Evolutionary conservation across 1,140 invertebrate species (phyloP), one percentile per base, ranked within the genome.

Genomic region (Listronotus bonariensis): DNA sequence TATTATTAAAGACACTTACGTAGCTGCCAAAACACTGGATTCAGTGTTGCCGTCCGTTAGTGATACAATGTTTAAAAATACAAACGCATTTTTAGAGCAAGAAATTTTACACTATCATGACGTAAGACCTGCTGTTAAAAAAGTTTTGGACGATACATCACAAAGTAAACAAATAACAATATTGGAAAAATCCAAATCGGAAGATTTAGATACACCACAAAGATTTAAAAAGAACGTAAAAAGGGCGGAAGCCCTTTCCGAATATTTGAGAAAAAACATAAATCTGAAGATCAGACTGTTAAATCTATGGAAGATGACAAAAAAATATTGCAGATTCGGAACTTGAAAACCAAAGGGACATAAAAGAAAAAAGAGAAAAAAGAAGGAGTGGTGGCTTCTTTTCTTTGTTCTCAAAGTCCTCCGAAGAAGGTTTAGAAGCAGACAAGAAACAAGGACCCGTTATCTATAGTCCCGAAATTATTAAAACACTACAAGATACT

Each of bases 401-500:
- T 11, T 41, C 54, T 6, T 15, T 65, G 15, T 65, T 65, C 26
- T 58, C 54, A 8, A 65, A 63, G 59, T 64, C 67, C 10, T 67
- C 65, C 18, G 66, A 65, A 32, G 70, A 61, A 14, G 43, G 17
- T 20, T 15, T 7, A 26, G 53, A 63, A 6, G 12, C 8, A 9
- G 45, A 53, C 56, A 46, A 40, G 54, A 11, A 58, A 61, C 10
- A 43, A 36, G 31, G 20, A 49, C 45, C 54, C 2, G 8, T 49
- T 6, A 26, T 12, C n/a, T 59, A 66, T 26, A 66, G 56, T 48
- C 26, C 53, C 41, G 59, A 73, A 64, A 32, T 51, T n/a, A 26
- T 71, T 8, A 68, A 68, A 38, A 51, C 64, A 10, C 65, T 75
- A 43, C 53, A 68, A 42, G 70, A 69, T 14, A 73, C 72, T 2